These are phyloP conservation scores for Hippocampus kuda DNA, from an alignment of 2,797 vertebrate species.

Conservation along the genomic window DNA sequence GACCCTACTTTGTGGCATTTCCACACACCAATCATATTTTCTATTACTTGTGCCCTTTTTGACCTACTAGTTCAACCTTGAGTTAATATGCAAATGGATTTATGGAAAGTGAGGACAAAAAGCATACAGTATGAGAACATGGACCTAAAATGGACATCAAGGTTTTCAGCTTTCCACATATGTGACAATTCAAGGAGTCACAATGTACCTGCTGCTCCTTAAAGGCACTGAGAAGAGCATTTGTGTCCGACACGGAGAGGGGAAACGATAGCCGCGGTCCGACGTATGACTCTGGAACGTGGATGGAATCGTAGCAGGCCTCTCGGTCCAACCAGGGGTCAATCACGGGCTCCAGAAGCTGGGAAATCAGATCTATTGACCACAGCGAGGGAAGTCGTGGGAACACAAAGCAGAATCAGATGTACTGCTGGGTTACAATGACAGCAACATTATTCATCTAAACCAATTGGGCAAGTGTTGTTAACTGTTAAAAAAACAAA, in stretches of 20 bases:
- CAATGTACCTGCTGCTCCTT: constrained; percentile 74
- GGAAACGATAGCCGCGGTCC: constrained; percentile 87
- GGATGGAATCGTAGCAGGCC: constrained; percentile 64
- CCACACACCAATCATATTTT: no score
- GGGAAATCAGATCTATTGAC: constrained; percentile 68
- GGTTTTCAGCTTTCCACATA: neutral
- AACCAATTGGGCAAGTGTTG: neutral
- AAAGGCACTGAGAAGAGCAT: constrained; percentile 76
- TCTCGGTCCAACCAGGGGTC: constrained; percentile 55
- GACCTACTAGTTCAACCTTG: no score
- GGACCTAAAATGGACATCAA: neutral
- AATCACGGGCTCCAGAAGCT: constrained; percentile 59
- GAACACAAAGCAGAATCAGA: neutral
- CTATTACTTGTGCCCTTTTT: no score
- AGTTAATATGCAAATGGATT: no score
- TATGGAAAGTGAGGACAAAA: no score
- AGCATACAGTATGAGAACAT: no score
- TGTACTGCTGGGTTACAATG: neutral
- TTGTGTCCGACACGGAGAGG: constrained; percentile 73
- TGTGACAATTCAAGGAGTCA: neutral
- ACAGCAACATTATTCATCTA: neutral
- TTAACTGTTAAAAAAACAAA: neutral
- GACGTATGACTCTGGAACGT: constrained; percentile 74
- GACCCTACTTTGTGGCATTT: no score
- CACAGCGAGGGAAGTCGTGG: neutral